These are phyloP conservation scores for Cephus pygmeus DNA, from an alignment of 2,888 invertebrate species.

Conservation along the genomic window DNA sequence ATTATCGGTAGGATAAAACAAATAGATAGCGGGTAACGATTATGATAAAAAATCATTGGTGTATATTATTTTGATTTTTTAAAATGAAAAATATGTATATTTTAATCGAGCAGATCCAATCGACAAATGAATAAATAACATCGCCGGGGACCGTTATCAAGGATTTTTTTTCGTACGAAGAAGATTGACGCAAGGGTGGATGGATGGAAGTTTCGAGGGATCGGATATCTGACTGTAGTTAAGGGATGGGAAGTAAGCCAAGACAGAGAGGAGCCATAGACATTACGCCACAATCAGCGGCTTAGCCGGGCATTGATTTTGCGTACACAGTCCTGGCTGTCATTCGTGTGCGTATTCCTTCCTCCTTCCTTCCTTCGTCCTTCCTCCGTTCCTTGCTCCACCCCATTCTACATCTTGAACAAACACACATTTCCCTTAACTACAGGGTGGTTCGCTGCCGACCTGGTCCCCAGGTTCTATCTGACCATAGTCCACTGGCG, in stretches of 20 bases:
- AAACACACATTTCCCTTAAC: slow-evolving; percentile 35
- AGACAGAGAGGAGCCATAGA: slow-evolving; percentile 26
- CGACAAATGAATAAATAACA: background rate
- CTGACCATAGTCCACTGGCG: slow-evolving; percentile 9
- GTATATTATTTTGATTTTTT: background rate
- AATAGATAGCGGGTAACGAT: background rate
- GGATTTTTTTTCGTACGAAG: background rate
- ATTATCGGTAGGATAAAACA: background rate
- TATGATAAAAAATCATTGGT: background rate
- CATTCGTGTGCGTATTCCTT: slow-evolving; percentile 48
- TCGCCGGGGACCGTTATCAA: background rate
- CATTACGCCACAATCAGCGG: slow-evolving; percentile 48
- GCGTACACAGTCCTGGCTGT: slow-evolving; percentile 49
- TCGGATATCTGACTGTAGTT: background rate
- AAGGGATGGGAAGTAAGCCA: slow-evolving; percentile 31
- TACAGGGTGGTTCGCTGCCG: background rate
- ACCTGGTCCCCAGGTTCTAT: background rate
- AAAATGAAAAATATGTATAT: background rate
- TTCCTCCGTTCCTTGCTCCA: background rate
- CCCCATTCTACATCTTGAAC: slow-evolving; percentile 15
- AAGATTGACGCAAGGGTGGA: background rate
- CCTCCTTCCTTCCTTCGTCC: slow-evolving; percentile 25
- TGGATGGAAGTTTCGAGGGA: background rate
- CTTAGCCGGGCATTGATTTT: slow-evolving; percentile 60
- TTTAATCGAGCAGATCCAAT: background rate